Percentiles rank a stretch among this genome's conserved stretches.
phyloP scores from a whole-genome alignment of 1,140 invertebrate genomes.

The Zaprionus kolodkinae region DNA sequence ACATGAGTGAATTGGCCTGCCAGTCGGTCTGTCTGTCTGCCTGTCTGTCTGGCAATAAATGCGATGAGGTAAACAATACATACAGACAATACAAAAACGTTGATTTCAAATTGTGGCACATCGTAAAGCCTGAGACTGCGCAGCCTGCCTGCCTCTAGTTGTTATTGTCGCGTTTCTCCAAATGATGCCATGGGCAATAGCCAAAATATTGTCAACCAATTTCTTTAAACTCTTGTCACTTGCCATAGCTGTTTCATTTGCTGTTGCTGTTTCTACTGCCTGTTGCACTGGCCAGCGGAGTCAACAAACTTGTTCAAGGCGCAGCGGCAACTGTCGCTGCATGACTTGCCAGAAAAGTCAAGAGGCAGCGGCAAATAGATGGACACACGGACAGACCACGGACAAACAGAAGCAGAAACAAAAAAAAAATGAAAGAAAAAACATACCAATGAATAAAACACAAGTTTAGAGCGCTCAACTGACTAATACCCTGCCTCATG shows the following conservation, averaged over 20 bases:
- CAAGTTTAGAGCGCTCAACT: background rate
- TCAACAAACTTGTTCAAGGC: constrained; percentile 78
- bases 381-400: constrained; percentile 3
- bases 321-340: constrained; percentile 31
- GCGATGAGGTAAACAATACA: constrained; percentile 62
- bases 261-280: constrained; percentile 17
- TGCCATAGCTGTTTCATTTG: constrained; percentile 14
- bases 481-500: background rate
- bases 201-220: constrained; percentile 71
- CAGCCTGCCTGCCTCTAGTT: constrained; percentile 33
- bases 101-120: constrained; percentile 64
- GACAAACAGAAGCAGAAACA: constrained; percentile 21
- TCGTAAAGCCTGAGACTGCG: constrained; percentile 54
- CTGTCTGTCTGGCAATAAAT: constrained; percentile 47
- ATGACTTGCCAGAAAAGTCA: constrained; percentile 63
- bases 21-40: background rate
- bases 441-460: background rate
- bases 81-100: constrained; percentile 40
- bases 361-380: constrained; percentile 16
- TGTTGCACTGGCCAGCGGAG: constrained; percentile 61
- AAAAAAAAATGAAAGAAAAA: constrained; percentile 28
- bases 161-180: constrained; percentile 39
- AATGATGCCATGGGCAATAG: constrained; percentile 72
- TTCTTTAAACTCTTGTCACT: constrained; percentile 62
- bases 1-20: constrained; percentile 49